phyloP scores from a whole-genome alignment of 2,113 vertebrate species.

The Dryoscopus gambensis region DNA sequence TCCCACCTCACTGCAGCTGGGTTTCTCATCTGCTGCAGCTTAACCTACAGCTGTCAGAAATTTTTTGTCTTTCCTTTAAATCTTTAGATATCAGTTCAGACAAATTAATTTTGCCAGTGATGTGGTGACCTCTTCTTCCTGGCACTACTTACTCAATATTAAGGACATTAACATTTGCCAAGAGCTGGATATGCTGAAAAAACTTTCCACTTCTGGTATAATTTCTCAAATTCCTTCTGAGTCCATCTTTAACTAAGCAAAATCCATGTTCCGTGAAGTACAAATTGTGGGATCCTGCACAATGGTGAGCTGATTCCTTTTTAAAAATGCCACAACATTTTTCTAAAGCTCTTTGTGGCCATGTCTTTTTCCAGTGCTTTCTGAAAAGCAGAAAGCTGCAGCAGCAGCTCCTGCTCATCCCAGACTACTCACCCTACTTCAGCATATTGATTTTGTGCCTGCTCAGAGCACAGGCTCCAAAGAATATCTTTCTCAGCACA shows the following conservation, averaged over 20 bases:
- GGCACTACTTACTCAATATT: neutral
- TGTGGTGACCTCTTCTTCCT: neutral
- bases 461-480: neutral
- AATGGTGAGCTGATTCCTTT: neutral
- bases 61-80: neutral
- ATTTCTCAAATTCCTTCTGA: neutral
- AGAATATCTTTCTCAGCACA: neutral
- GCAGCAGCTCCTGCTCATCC: neutral
- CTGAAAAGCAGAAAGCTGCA: neutral
- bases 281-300: neutral
- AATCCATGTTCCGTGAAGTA: neutral
- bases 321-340: neutral
- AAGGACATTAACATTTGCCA: neutral
- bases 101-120: constrained; percentile 2
- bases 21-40: constrained; percentile 16
- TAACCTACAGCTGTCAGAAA: neutral
- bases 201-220: neutral
- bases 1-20: constrained; percentile 5
- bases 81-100: neutral
- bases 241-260: neutral
- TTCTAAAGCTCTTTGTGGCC: neutral
- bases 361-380: neutral
- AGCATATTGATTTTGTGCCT: neutral
- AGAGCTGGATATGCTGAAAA: neutral
- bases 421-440: neutral